phyloP scores from a whole-genome alignment of 2,888 invertebrate species.

The Drosophila barbarae region DNA sequence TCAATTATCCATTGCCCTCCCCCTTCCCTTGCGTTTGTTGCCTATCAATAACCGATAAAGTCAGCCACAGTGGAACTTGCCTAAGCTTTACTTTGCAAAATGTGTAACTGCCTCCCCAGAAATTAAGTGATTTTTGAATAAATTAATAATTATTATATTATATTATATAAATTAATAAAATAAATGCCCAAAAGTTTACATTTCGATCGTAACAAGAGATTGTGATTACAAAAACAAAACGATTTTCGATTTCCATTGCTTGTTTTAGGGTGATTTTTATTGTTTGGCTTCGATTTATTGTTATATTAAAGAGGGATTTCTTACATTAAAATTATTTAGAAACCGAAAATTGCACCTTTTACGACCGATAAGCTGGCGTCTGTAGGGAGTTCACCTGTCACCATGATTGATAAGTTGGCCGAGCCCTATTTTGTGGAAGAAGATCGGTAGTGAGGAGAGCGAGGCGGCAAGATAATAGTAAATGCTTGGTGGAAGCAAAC shows the following conservation, averaged over 20 bases:
- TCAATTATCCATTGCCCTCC: slow-evolving; percentile 7
- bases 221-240: neutral
- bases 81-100: neutral
- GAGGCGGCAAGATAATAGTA: slow-evolving; percentile 24
- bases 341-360: neutral
- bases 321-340: neutral
- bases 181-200: neutral
- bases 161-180: too few species aligned
- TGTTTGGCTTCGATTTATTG: neutral
- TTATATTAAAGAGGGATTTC: neutral
- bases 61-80: slow-evolving; percentile 8
- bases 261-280: neutral
- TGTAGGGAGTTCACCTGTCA: slow-evolving; percentile 8
- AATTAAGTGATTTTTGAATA: neutral
- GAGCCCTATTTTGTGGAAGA: slow-evolving; percentile 20
- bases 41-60: slow-evolving; percentile 42
- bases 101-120: neutral
- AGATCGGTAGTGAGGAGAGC: slow-evolving; percentile 17
- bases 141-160: too few species aligned
- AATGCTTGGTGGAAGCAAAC: slow-evolving; percentile 47
- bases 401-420: slow-evolving; percentile 44
- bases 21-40: neutral
- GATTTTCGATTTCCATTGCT: neutral
- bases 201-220: neutral
- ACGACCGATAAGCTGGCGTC: neutral